Evolutionary conservation across 2,888 invertebrate species (phyloP).

Genomic region (Melanchra persicariae): DNA sequence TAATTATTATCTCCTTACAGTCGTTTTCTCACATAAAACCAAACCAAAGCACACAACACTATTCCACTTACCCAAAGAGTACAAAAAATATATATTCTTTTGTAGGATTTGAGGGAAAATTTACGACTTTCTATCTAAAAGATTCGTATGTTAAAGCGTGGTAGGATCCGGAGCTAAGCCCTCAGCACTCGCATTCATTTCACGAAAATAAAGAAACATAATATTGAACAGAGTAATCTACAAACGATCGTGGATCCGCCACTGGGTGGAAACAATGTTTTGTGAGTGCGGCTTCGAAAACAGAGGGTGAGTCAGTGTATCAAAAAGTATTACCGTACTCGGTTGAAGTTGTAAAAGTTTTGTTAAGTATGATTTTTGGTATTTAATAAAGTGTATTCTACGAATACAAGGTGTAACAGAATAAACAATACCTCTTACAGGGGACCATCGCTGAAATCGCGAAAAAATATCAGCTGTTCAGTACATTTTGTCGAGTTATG

Average conservation of each 20-base stretch:
- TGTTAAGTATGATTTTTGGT: no score
- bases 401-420: no score
- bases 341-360: no score
- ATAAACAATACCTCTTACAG: no score
- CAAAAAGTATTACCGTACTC: not conserved
- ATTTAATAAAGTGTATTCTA: no score
- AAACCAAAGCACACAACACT: not conserved
- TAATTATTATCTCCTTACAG: no score
- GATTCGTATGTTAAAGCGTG: slow-evolving; percentile 45
- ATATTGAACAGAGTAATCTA: slow-evolving; percentile 66
- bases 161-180: slow-evolving; percentile 44
- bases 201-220: slow-evolving; percentile 61
- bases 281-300: slow-evolving; percentile 38
- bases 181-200: slow-evolving; percentile 58
- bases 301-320: not conserved
- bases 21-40: no score
- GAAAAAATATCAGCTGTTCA: no score
- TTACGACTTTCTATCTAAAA: slow-evolving; percentile 54
- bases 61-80: not conserved
- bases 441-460: no score
- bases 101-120: slow-evolving; percentile 45
- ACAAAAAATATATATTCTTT: slow-evolving; percentile 11
- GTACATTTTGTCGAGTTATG: no score
- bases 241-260: slow-evolving; percentile 64
- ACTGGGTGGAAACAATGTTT: slow-evolving; percentile 62